Conservation (phyloP, 2,797 vertebrate species). For the Alca torda region DNA sequence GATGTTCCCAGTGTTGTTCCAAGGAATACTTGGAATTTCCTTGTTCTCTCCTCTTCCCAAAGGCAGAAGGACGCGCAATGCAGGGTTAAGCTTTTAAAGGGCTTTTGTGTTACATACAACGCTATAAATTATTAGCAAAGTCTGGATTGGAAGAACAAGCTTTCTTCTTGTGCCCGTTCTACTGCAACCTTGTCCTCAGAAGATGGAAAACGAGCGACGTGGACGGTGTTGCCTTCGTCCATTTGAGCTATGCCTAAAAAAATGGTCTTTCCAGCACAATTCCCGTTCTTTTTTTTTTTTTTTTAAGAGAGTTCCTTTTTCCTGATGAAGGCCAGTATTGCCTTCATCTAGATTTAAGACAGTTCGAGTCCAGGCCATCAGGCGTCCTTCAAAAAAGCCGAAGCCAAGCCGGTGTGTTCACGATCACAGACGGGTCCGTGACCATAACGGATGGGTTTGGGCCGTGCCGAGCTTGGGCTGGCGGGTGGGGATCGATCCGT, state of each 20-base stretch:
- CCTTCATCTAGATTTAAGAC: background rate
- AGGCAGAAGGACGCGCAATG: background rate
- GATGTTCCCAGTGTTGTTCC: background rate
- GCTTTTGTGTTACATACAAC: background rate
- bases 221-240: background rate
- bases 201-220: background rate
- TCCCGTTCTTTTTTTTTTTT: background rate
- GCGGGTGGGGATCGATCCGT: fast-evolving
- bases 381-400: background rate
- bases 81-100: background rate
- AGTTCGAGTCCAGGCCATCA: background rate
- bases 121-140: background rate
- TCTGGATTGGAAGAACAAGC: background rate
- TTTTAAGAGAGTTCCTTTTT: background rate
- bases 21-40: background rate
- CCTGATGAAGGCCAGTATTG: background rate
- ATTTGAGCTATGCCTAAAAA: background rate
- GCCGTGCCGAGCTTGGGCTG: fast-evolving
- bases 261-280: background rate
- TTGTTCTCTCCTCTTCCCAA: background rate
- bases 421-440: too few species aligned
- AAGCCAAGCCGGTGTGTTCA: background rate
- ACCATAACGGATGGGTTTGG: background rate
- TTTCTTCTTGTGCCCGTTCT: background rate
- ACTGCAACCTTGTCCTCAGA: background rate